phyloP scores from a whole-genome alignment of 2,113 vertebrate species.

The Poeciliopsis turrubarensis region DNA sequence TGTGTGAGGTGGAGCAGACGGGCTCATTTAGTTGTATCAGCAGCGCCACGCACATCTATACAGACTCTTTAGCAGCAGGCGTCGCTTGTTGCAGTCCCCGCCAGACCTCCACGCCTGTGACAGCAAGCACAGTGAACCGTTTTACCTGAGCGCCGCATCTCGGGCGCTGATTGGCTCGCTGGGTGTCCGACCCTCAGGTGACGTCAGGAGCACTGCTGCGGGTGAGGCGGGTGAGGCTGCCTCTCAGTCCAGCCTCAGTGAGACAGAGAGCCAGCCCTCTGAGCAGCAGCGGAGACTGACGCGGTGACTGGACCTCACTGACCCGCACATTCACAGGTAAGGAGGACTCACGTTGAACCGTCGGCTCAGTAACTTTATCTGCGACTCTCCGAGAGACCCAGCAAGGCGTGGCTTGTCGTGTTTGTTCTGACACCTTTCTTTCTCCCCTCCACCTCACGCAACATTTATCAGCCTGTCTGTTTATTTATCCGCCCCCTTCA shows the following conservation, averaged over 20 bases:
- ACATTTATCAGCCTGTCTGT: not conserved
- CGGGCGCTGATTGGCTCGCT: slow-evolving; percentile 47
- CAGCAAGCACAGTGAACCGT: not conserved
- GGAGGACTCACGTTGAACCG: not conserved
- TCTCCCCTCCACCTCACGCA: not conserved
- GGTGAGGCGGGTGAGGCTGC: slow-evolving; percentile 33
- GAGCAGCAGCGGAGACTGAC: slow-evolving; percentile 14
- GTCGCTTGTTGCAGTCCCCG: not conserved
- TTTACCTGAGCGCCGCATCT: slow-evolving; percentile 46
- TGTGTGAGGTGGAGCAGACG: not conserved
- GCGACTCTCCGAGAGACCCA: not conserved
- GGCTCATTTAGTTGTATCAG: not conserved
- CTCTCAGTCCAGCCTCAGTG: slow-evolving; percentile 11
- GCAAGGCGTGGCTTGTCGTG: not conserved
- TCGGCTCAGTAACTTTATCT: slow-evolving; percentile 22
- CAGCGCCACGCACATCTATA: not conserved
- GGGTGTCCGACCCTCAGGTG: slow-evolving; percentile 27
- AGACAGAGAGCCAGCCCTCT: slow-evolving; percentile 6
- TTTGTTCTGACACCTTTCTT: slow-evolving; percentile 4
- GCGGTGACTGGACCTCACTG: not conserved
- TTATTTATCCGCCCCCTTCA: not conserved
- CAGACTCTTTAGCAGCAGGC: not conserved
- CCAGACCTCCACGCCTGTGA: not conserved
- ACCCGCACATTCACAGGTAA: slow-evolving; percentile 46
- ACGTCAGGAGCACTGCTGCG: slow-evolving; percentile 52